phyloP scores from a whole-genome alignment of 1,140 invertebrate genomes.

The Pectinophora gossypiella region DNA sequence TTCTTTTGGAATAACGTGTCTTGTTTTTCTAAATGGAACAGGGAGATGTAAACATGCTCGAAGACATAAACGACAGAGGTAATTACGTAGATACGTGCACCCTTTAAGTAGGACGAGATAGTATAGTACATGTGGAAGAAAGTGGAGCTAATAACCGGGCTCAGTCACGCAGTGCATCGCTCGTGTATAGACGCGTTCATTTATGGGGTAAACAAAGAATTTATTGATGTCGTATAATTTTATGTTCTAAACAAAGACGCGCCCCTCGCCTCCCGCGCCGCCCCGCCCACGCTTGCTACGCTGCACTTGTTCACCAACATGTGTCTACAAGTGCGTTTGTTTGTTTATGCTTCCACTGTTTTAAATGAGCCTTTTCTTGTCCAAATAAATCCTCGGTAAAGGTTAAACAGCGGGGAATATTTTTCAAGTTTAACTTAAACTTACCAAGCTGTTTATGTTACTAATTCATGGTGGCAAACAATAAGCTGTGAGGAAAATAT shows the following conservation, averaged over 20 bases:
- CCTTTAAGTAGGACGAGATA: background rate
- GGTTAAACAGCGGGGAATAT: slow-evolving; percentile 18
- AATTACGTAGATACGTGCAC: background rate
- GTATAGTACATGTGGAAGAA: background rate
- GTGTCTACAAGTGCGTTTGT: slow-evolving; percentile 62
- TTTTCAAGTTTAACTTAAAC: slow-evolving; percentile 7
- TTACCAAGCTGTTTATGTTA: background rate
- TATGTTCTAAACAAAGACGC: slow-evolving; percentile 71
- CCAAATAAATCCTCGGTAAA: slow-evolving; percentile 31
- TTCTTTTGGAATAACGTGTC: background rate
- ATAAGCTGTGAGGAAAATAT: no score
- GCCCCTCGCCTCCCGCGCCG: slow-evolving; percentile 13
- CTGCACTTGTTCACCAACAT: slow-evolving; percentile 59
- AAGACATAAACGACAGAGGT: no score
- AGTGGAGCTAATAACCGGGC: slow-evolving; percentile 14
- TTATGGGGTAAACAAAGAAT: slow-evolving; percentile 67
- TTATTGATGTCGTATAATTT: slow-evolving; percentile 73
- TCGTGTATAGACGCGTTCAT: slow-evolving; percentile 41
- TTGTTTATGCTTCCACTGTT: slow-evolving; percentile 65
- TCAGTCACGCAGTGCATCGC: slow-evolving; percentile 31
- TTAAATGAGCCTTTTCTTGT: slow-evolving; percentile 39
- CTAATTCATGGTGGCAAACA: background rate
- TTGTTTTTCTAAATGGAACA: no score
- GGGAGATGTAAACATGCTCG: no score
- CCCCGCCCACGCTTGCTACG: slow-evolving; percentile 29